A percentile compares a stretch with the other conserved stretches of the same genome.
Conservation (phyloP, 2,113 vertebrate species). For the Halcyon senegalensis region DNA sequence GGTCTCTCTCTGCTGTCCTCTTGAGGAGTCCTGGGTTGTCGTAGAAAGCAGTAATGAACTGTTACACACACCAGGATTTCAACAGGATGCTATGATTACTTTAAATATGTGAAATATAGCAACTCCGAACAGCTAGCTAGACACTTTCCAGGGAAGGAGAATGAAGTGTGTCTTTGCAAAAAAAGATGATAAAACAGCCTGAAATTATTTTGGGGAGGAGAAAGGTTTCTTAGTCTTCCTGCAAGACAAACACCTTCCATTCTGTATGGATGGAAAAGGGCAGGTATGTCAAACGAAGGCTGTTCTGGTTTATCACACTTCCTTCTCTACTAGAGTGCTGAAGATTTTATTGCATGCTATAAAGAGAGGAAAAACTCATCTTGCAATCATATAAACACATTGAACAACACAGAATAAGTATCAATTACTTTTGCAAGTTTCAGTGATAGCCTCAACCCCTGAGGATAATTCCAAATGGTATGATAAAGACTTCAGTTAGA, state of each 20-base stretch:
- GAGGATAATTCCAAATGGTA: conserved; percentile 36
- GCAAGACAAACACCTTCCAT: neutral
- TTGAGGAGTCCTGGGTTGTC: neutral
- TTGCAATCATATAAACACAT: conserved; percentile 54
- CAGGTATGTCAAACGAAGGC: neutral
- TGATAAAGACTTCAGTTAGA: conserved; percentile 67
- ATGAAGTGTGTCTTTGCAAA: neutral
- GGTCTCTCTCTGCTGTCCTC: neutral
- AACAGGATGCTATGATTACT: neutral
- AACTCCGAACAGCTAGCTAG: neutral
- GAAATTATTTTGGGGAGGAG: neutral
- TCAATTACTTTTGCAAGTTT: conserved; percentile 64
- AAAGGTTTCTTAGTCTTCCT: neutral
- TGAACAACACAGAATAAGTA: conserved; percentile 64
- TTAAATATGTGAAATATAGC: neutral
- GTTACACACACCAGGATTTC: neutral
- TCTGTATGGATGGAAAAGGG: neutral
- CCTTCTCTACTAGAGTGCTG: neutral
- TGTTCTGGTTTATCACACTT: conserved; percentile 1
- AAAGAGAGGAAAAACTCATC: conserved; percentile 51
- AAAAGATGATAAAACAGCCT: neutral
- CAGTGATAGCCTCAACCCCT: conserved; percentile 36
- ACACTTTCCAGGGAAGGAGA: neutral
- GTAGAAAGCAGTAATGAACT: neutral
- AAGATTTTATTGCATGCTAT: conserved; percentile 44